Conservation (phyloP, 2,113 vertebrate genomes). For the Poeciliopsis turrubarensis region DNA sequence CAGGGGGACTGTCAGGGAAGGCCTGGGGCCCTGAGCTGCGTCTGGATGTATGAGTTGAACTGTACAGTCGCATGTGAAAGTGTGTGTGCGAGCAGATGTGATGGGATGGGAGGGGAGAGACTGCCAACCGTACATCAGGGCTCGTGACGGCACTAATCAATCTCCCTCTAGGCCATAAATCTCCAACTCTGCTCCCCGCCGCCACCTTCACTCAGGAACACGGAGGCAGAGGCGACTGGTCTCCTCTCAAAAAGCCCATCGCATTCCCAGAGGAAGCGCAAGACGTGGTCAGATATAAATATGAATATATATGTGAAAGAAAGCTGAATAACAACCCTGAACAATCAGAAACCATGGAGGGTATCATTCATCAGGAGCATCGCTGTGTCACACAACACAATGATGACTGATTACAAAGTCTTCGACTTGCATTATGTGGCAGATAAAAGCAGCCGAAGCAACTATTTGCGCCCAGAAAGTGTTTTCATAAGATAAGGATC, state of each 20-base stretch:
- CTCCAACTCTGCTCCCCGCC: slow-evolving; percentile 65
- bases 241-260: slow-evolving; percentile 64
- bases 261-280: slow-evolving; percentile 36
- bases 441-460: slow-evolving; percentile 53
- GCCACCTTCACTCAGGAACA: slow-evolving; percentile 69
- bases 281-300: slow-evolving; percentile 13
- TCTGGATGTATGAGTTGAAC: slow-evolving; percentile 63
- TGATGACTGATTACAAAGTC: slow-evolving; percentile 72
- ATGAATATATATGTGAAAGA: slow-evolving; percentile 22
- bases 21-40: slow-evolving; percentile 64
- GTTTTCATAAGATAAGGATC: slow-evolving; percentile 62
- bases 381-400: slow-evolving; percentile 66
- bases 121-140: slow-evolving; percentile 82
- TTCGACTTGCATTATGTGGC: slow-evolving; percentile 54
- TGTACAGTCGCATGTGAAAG: slow-evolving; percentile 38
- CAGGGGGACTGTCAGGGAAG: slow-evolving; percentile 69
- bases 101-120: slow-evolving; percentile 65
- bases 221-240: slow-evolving; percentile 59
- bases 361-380: slow-evolving; percentile 68
- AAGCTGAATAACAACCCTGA: slow-evolving; percentile 33
- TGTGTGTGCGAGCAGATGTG: slow-evolving; percentile 56
- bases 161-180: slow-evolving; percentile 82
- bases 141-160: slow-evolving; percentile 82
- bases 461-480: slow-evolving; percentile 46
- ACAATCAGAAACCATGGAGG: slow-evolving; percentile 44